A percentile compares a stretch with the other conserved stretches of the same genome.
These are phyloP conservation scores for Zophobas atratus DNA, from an alignment of 1,140 invertebrate species.

Conservation along the genomic window DNA sequence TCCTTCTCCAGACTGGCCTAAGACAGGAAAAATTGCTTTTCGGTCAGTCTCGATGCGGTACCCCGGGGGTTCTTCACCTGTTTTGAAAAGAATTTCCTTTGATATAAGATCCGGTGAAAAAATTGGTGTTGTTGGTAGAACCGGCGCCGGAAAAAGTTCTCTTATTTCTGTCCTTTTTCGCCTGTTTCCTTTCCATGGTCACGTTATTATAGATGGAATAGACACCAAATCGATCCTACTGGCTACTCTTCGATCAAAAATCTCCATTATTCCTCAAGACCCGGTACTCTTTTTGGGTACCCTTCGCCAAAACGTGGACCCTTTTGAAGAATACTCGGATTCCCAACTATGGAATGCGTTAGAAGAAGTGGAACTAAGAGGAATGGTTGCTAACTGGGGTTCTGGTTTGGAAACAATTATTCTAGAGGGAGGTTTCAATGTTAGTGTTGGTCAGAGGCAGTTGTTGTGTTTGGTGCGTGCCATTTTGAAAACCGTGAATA, in stretches of 20 bases:
- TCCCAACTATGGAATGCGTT: conserved; percentile 73
- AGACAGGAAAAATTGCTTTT: background rate
- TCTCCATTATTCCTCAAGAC: conserved; percentile 66
- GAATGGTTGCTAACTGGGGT: conserved; percentile 67
- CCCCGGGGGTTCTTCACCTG: background rate
- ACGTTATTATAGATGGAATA: conserved; percentile 76
- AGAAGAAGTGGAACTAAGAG: conserved; percentile 71
- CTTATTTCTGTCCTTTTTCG: conserved; percentile 80
- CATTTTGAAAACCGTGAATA: conserved; percentile 82
- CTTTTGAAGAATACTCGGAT: conserved; percentile 62
- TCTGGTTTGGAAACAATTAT: conserved; percentile 74
- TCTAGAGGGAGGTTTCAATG: conserved; percentile 81
- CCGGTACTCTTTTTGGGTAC: conserved; percentile 17
- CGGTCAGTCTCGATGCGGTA: background rate
- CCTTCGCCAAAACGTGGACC: conserved; percentile 12
- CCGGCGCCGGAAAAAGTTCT: conserved; percentile 87
- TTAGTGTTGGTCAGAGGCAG: conserved; percentile 88
- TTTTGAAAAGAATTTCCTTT: conserved; percentile 74
- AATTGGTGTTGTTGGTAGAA: conserved; percentile 83
- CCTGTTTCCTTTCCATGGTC: conserved; percentile 71
- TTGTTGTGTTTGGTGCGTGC: conserved; percentile 88
- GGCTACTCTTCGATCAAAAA: conserved; percentile 73
- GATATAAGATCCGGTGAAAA: conserved; percentile 73
- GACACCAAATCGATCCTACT: conserved; percentile 74
- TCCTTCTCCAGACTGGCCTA: conserved; percentile 64